Evolutionary conservation across 2,113 vertebrate genomes (phyloP), one percentile per base, ranked within the genome.

Genomic region (Callipepla californica): DNA sequence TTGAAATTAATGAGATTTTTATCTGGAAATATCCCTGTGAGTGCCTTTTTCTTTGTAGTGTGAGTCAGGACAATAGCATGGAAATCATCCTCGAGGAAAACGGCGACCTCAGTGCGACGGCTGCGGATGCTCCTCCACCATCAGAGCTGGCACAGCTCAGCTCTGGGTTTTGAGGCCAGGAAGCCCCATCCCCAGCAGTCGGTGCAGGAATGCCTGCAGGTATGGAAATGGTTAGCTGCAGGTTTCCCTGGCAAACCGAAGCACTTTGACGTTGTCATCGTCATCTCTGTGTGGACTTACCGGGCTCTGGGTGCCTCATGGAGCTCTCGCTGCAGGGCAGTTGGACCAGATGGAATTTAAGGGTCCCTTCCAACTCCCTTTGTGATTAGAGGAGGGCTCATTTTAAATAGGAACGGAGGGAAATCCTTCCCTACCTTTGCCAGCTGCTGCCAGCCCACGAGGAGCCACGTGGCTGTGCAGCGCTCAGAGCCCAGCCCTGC

Each of bases 1-100:
- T 79, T 84, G 65, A 91, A 95, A 87, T 91, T 90, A 92, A 96
- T 91, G 79, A 92, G 87, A 42, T 83, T 65, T 65, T 93, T 92
- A 90, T 94, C 77, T 78, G 76, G 65, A 91, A 91, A 79, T 80
- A 69, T 57, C 85, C 62, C 67, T 85, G 78, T 75, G 30, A 42
- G 47, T 85, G 75, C 58, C 76, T 90, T 87, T 30, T 73, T 70
- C 85, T 92, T 82, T 87, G 44, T 82, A 83, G 89, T 70, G 74
- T 2, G 1, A 80, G 20, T 77, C 4, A 15, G 81, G 87, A 85
- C n/a, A 69, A 51, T 34, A 61, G 44, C 48, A 26, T 8, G 58
- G 79, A 61, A 78, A 70, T 48, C 61, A 32, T 36, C 0, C 0
- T 42, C 2, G 9, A 59, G 61, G 51, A 78, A 28, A 75, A 62